Base-by-base conservation (phyloP, 2,888 invertebrate species). In the Cantharis rustica region DNA sequence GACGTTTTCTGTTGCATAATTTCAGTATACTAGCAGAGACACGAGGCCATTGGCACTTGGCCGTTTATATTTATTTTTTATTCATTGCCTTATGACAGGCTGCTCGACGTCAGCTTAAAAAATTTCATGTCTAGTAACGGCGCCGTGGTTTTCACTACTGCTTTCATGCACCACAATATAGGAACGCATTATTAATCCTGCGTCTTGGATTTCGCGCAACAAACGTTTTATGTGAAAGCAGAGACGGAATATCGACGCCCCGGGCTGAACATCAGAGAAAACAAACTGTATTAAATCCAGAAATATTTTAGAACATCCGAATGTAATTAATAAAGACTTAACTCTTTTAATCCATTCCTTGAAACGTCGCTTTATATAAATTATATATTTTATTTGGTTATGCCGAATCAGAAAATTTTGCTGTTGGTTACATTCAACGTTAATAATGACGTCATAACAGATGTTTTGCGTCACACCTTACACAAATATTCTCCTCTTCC, bases 151-250 rank as follows among this genome's bases (percentile, higher is more conserved):
- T 71, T 62, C 68, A 71, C 72, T 10, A 79, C 78, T 77, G 72
- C 71, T 75, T 75, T 63, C 27, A 64, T 66, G 61, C 64, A 47
- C 71, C 79, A 75, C 74, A 77, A 79, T 75, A 75, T 23, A 76
- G 73, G 68, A 75, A 79, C 80, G 79, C 80, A 81, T 79, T 82
- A 83, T 83, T 81, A 82, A 83, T 83, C 82, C 73, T 69, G 61
- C 63, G 69, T 70, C 68, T 77, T 73, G 77, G 79, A 79, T 79
- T 78, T 82, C 81, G 80, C 81, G 81, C 81, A 82, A 73, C 78
- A 73, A 76, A 77, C 79, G 75, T 73, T 69, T 69, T 74, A 66
- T 70, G 75, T 81, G 77, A 77, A 80, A 76, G 74, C 76, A 69
- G 69, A 76, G 75, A 70, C 71, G 72, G 23, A 73, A 76, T 74